These are phyloP conservation scores for Coryphaenoides rupestris DNA, from an alignment of 2,113 vertebrate genomes.

Conservation along the genomic window DNA sequence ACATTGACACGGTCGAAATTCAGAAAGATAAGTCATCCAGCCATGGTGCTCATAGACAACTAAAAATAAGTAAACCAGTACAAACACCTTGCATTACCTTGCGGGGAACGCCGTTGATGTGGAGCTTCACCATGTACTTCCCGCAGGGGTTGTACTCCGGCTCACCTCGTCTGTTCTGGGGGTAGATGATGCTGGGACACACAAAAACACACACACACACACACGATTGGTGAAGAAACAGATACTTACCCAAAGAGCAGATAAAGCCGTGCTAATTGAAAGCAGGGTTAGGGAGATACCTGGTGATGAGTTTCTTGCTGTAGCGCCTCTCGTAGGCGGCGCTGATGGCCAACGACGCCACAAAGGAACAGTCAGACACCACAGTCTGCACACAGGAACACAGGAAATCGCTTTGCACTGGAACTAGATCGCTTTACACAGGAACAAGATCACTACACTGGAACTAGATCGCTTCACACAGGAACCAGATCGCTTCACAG, in stretches of 20 bases:
- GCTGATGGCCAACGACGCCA: conserved; percentile 95
- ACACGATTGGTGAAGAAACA: background rate
- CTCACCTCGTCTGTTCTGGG: conserved; percentile 93
- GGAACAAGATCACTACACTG: background rate
- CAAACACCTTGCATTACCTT: conserved; percentile 85
- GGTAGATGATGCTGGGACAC: conserved; percentile 90
- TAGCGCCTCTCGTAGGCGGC: conserved; percentile 96
- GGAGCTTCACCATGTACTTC: conserved; percentile 98
- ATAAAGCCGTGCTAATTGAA: too few relatives aligned
- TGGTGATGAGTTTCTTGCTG: conserved; percentile 97
- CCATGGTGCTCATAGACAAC: too few relatives aligned
- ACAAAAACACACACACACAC: conserved; percentile 34
- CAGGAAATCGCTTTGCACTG: background rate
- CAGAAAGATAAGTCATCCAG: too few relatives aligned
- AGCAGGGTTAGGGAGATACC: conserved; percentile 66
- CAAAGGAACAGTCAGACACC: conserved; percentile 97
- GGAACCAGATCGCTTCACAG: background rate
- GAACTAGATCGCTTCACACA: background rate
- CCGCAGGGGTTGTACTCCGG: conserved; percentile 98
- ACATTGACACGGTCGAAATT: too few relatives aligned
- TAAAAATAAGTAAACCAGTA: too few relatives aligned
- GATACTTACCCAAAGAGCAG: background rate
- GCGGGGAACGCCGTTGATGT: conserved; percentile 96
- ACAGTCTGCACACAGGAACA: conserved; percentile 78
- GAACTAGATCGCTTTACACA: conserved; percentile 55